Evolutionary conservation across 2,888 invertebrate species (phyloP).

Genomic region (Caenorhabditis virilis): DNA sequence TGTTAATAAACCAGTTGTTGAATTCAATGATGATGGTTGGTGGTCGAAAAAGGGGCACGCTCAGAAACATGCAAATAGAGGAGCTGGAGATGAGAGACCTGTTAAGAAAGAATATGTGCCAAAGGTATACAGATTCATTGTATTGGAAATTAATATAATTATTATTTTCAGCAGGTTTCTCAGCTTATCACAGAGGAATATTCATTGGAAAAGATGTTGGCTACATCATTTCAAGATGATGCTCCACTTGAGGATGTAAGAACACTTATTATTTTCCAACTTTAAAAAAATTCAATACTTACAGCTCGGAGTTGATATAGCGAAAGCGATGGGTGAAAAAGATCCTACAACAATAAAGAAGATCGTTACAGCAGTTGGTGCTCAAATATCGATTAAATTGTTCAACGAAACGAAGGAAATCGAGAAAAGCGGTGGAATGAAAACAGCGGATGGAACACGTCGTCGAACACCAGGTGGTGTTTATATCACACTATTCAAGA

Average conservation of each 20-base stretch:
- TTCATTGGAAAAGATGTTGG: constrained; percentile 32
- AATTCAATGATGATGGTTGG: too few species aligned
- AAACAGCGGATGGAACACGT: constrained; percentile 49
- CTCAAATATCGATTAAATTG: constrained; percentile 42
- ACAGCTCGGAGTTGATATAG: constrained; percentile 41
- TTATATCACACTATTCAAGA: constrained; percentile 57
- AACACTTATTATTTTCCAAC: neutral
- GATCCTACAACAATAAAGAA: constrained; percentile 49
- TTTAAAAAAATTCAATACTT: neutral
- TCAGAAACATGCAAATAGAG: too few species aligned
- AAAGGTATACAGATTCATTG: too few species aligned
- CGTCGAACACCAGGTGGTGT: constrained; percentile 66
- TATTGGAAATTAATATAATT: neutral
- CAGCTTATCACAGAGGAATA: constrained; percentile 29
- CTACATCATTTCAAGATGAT: constrained; percentile 24
- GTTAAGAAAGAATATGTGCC: neutral
- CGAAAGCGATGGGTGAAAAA: constrained; percentile 45
- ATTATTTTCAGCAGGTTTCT: constrained; percentile 9
- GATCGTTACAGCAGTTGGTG: constrained; percentile 53
- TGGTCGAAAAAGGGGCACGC: too few species aligned
- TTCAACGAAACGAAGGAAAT: constrained; percentile 57
- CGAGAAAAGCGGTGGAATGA: constrained; percentile 62
- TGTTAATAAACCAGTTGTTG: too few species aligned
- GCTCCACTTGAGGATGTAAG: constrained; percentile 9
- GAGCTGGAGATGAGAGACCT: neutral